Percentiles rank a stretch among this genome's conserved stretches.
These are phyloP conservation scores for Globia sparganii DNA, from an alignment of 2,888 invertebrate species.

Conservation along the genomic window DNA sequence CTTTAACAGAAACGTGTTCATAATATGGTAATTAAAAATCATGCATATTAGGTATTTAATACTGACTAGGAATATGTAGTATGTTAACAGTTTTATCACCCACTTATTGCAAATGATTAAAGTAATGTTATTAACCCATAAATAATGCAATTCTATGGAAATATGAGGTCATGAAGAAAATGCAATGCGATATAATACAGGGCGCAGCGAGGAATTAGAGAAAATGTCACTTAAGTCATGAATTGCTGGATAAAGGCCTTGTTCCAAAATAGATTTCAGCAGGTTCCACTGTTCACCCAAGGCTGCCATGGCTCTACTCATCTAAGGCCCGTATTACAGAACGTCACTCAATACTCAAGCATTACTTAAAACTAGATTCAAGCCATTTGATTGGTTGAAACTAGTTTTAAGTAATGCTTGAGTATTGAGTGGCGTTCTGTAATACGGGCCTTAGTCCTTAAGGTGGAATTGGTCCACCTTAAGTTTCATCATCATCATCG, in stretches of 20 bases:
- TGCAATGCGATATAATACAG: not conserved
- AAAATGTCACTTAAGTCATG: not conserved
- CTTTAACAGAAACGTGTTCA: not conserved
- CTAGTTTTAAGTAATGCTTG: too few relatives aligned
- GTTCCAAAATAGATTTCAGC: not conserved
- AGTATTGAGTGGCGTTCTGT: too few relatives aligned
- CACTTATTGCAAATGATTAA: not conserved
- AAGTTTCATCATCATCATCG: not conserved
- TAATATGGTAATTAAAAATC: not conserved
- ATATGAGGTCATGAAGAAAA: not conserved
- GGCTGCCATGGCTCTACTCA: not conserved
- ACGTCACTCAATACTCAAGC: too few relatives aligned
- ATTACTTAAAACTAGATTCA: too few relatives aligned
- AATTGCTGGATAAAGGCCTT: not conserved
- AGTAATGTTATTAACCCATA: not conserved
- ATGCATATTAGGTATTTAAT: conserved; percentile 15
- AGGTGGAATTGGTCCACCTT: not conserved
- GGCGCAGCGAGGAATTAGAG: not conserved
- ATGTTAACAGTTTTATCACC: not conserved
- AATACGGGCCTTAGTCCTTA: too few relatives aligned
- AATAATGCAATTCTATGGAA: not conserved
- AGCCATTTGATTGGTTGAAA: too few relatives aligned
- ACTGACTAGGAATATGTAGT: not conserved
- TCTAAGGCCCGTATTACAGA: too few relatives aligned
- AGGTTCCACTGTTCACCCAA: not conserved